Base-by-base conservation (phyloP, 2,888 invertebrate species). In the Phlogophora meticulosa region DNA sequence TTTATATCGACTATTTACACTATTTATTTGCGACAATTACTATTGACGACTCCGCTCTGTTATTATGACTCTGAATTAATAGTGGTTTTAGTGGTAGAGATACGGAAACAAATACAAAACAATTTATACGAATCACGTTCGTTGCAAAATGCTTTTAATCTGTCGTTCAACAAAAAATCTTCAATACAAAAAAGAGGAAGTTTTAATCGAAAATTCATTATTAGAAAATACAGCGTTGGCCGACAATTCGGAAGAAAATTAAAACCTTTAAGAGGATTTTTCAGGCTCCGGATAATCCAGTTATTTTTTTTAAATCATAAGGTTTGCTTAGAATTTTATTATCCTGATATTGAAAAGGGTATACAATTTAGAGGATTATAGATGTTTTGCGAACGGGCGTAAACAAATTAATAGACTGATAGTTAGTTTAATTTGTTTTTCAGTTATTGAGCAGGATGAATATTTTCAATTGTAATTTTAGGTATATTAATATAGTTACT, bases 181-280 rank as follows among this genome's bases (percentile, higher is more conserved):
- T 70, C 51, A 58, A 57, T 65, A 74, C 58, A 83, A 83, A 79
- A 78, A 66, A 63, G 59, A 53, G 32, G 59, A 71, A 72, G 68
- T 80, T 59, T 82, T 81, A 75, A 81, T 76, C 70, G 64, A 60
- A 76, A 81, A 78, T 76, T 78, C 68, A 79, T 81, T 78, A 82
- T 80, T 77, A 76, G 67, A 81, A 81, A 87, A 87, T 78, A 84
- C 81, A 81, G 76, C 82, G 72, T 65, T 66, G 48, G 55, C 52
- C 64, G 59, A 67, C 74, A 74, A 71, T 82, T 79, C 70, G 78
- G 82, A 80, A 85, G 82, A 83, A 87, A 87, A 87, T 88, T 88
- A 85, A 88, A 88, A 86, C 86, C 85, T 83, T 85, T 85, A 85
- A 81, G 84, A 83, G 86, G 87, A 87, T 88, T 86, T 85, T 85